Evolutionary conservation across 30 jellyfish, hydroid and myxozoan genomes (phyloP).

Genomic region (Pelagia noctiluca): DNA sequence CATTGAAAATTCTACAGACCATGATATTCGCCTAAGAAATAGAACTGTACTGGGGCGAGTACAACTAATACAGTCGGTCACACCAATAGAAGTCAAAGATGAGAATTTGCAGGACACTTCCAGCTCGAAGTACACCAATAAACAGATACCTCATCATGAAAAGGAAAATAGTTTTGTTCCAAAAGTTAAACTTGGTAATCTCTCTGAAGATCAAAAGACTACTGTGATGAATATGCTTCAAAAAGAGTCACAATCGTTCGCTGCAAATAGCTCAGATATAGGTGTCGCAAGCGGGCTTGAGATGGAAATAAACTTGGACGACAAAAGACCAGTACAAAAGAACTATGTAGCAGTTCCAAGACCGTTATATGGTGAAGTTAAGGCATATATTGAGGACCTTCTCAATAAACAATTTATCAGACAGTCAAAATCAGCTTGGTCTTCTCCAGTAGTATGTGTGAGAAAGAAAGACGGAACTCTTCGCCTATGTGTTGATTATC

Average conservation of each 20-base stretch:
- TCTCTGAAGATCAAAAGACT: constrained; percentile 12
- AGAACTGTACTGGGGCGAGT: constrained; percentile 1
- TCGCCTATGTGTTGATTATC: too few relatives aligned
- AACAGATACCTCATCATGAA: constrained; percentile 7
- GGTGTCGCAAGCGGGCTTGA: constrained; percentile 39
- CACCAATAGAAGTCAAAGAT: constrained; percentile 34
- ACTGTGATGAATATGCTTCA: constrained; percentile 33
- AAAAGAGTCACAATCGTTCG: constrained; percentile 16
- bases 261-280: constrained; percentile 35
- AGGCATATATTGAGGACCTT: too few relatives aligned
- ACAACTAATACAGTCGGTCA: constrained; percentile 46
- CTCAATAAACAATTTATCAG: too few relatives aligned
- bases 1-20: constrained; percentile 16
- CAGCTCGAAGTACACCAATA: neutral
- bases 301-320: constrained; percentile 7
- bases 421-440: too few relatives aligned
- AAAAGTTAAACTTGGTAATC: constrained; percentile 16
- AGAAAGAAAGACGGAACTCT: too few relatives aligned
- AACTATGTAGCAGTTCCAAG: constrained; percentile 44
- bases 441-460: too few relatives aligned
- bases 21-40: constrained; percentile 16
- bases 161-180: neutral
- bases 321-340: constrained; percentile 56
- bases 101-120: too few relatives aligned
- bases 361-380: too few relatives aligned